Base-by-base conservation (phyloP, 2,113 vertebrate species). In the Prietella phreatophila region DNA sequence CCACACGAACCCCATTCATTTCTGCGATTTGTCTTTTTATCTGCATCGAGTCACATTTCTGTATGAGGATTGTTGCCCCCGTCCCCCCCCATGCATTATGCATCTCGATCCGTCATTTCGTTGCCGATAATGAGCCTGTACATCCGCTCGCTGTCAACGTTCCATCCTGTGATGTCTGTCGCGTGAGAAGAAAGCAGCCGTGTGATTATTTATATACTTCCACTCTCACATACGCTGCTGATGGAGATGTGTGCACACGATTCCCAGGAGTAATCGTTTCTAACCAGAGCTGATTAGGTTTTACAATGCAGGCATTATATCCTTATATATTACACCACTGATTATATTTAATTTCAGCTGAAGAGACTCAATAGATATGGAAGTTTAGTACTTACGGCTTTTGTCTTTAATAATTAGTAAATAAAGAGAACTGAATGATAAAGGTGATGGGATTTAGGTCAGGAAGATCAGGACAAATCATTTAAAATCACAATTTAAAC, bases 161-260 rank as follows among this genome's bases (percentile, higher is more conserved):
- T 90, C 87, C 91, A 86, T 88, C 91, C 85, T 86, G 90, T 84
- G 88, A 82, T 85, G 82, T 91, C 92, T 88, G 78, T 91, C 33
- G 87, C 60, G 83, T 91, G 90, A 86, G 82, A 82, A 89, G 71
- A 80, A 67, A 61, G 75, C 58, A 90, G 73, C 67, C 86, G 89
- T 63, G 89, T 88, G 83, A 90, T 92, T 90, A 94, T 94, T 90
- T 93, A 94, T 95, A 92, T 89, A 90, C 89, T 92, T 58, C 91
- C 85, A 85, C 92, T 91, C 92, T 93, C 92, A 94, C 92, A 89
- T 93, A 91, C 92, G 91, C 92, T 84, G 88, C 89, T 94, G 94
- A 95, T 93, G 92, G 92, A 94, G 93, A 94, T 93, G 91, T 93
- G 91, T 93, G 92, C 91, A 91, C 86, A 85, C 65, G 82, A 60